Evolutionary conservation across 1,140 invertebrate species (phyloP).

Genomic region (Chironomus striatipennis): DNA sequence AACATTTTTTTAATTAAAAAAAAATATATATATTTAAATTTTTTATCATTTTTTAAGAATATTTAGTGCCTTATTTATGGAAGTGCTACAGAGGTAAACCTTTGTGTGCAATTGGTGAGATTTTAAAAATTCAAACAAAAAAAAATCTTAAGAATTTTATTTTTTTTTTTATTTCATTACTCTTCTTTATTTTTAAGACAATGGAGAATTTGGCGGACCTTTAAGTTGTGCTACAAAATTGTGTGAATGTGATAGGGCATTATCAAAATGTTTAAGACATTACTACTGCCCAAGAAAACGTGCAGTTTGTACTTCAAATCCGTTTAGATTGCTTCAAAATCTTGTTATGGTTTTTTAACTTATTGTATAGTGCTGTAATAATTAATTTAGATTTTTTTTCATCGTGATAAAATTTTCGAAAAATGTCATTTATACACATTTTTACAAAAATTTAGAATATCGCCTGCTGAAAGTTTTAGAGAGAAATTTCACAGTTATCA

Average conservation of each 20-base stretch:
- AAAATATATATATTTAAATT: background rate
- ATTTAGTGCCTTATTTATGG: constrained; percentile 84
- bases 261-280: constrained; percentile 66
- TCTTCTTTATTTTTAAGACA: constrained; percentile 45
- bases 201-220: constrained; percentile 52
- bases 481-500: too few species aligned
- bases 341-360: constrained; percentile 47
- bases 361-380: too few species aligned
- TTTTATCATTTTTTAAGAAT: constrained; percentile 43
- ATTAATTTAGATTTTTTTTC: too few species aligned
- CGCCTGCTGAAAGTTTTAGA: too few species aligned
- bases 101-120: constrained; percentile 52
- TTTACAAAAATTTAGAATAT: too few species aligned
- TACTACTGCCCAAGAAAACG: constrained; percentile 65
- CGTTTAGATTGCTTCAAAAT: constrained; percentile 64
- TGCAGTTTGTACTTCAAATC: constrained; percentile 60
- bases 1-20: too few species aligned
- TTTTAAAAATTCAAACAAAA: constrained; percentile 27
- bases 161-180: constrained; percentile 22
- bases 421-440: too few species aligned
- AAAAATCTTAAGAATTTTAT: constrained; percentile 29
- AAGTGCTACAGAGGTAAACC: constrained; percentile 69
- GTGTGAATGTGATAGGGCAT: constrained; percentile 74
- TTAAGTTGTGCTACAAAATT: constrained; percentile 64
- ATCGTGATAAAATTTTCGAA: too few species aligned